phyloP scores from a whole-genome alignment of 2,888 invertebrate genomes.

The Halocaridina rubra region DNA sequence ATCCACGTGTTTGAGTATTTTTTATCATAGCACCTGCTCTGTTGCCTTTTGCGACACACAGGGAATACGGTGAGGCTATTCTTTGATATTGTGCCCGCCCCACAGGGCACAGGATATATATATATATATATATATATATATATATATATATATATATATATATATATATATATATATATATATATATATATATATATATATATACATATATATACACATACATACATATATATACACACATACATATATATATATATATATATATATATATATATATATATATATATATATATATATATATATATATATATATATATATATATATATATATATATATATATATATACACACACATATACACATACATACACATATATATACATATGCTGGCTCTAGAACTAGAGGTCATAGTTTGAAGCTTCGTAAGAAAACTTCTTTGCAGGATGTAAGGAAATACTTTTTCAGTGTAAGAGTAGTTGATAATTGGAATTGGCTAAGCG shows the following conservation, averaged over 20 bases:
- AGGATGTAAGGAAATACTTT: too few relatives aligned
- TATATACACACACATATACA: conserved; percentile 9
- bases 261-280: background rate
- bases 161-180: background rate
- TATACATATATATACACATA: background rate
- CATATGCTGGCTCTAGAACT: too few relatives aligned
- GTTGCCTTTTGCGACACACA: background rate
- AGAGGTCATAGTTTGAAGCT: too few relatives aligned
- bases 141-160: background rate
- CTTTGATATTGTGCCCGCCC: too few relatives aligned
- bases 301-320: conserved; percentile 4
- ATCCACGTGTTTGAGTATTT: background rate
- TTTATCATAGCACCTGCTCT: too few relatives aligned
- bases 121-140: conserved; percentile 31
- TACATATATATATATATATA: conserved; percentile 4
- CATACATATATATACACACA: background rate
- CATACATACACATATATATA: background rate
- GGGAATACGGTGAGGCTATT: too few relatives aligned
- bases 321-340: conserved; percentile 4
- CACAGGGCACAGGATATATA: too few relatives aligned
- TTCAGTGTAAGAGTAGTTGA: too few relatives aligned
- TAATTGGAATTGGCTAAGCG: background rate
- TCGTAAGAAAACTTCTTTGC: too few relatives aligned
- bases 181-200: background rate
- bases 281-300: background rate